Evolutionary conservation across 2,888 invertebrate species (phyloP).

Genomic region (Pseudococcus viburni): DNA sequence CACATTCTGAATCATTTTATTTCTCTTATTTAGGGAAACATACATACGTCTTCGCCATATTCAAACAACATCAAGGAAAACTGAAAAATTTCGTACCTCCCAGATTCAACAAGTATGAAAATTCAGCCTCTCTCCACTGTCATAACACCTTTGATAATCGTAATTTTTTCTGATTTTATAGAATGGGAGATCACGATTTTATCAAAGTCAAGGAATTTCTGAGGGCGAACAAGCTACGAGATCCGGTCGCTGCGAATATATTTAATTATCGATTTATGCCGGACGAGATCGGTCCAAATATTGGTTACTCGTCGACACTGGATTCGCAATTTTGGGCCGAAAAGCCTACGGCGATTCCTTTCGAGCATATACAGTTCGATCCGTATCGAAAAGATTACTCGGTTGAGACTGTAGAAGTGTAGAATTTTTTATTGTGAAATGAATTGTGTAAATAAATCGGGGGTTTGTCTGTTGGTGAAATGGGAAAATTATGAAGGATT

Average conservation of each 20-base stretch:
- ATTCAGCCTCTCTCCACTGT: background rate
- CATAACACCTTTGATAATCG: background rate
- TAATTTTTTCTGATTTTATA: background rate
- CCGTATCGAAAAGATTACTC: constrained; percentile 7
- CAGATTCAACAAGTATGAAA: background rate
- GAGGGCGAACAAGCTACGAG: background rate
- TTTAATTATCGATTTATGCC: constrained; percentile 29
- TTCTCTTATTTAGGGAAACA: background rate
- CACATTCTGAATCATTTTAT: background rate
- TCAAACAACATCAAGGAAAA: constrained; percentile 27
- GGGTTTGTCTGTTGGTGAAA: background rate
- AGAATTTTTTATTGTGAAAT: background rate
- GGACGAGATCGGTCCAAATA: background rate
- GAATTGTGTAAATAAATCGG: background rate
- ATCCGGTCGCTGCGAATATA: constrained; percentile 35
- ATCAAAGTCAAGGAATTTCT: background rate
- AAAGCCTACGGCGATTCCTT: background rate
- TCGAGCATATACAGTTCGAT: background rate
- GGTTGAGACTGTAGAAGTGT: background rate
- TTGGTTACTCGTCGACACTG: background rate
- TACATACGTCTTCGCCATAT: background rate
- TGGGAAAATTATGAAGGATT: background rate
- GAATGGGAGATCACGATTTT: constrained; percentile 31
- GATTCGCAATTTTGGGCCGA: constrained; percentile 25
- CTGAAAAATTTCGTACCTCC: background rate